A percentile compares a stretch with the other conserved stretches of the same genome.
Conservation (phyloP, 2,797 vertebrate genomes). For the Channallabes apus region DNA sequence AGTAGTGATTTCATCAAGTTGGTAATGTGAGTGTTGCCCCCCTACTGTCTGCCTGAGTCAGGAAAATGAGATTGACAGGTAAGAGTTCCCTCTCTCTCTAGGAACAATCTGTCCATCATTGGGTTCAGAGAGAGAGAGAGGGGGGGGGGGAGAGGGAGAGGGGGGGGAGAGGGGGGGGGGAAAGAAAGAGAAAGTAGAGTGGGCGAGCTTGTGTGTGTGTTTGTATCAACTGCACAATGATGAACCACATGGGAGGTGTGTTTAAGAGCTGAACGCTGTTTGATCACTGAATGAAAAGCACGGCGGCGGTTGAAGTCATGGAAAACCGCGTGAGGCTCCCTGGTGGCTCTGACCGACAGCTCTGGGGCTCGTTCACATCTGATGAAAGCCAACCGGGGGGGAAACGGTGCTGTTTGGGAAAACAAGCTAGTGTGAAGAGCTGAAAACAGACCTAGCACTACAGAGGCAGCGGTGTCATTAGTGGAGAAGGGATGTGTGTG, state of each 20-base stretch:
- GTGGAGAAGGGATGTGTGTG: background rate
- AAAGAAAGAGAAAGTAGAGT: background rate
- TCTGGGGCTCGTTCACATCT: conserved; percentile 47
- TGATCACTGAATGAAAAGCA: conserved; percentile 33
- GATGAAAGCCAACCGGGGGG: conserved; percentile 48
- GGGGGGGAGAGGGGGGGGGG: no score
- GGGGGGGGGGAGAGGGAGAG: background rate
- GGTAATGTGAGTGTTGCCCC: conserved; percentile 36
- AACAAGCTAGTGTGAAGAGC: conserved; percentile 19
- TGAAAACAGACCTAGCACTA: conserved; percentile 14
- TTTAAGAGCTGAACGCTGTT: conserved; percentile 14
- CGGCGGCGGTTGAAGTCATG: conserved; percentile 54
- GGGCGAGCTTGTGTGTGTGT: background rate
- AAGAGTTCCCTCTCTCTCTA: background rate
- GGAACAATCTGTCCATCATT: background rate
- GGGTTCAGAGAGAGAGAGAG: background rate
- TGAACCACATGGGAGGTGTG: conserved; percentile 31
- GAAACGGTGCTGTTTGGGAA: conserved; percentile 11
- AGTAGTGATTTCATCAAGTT: conserved; percentile 34
- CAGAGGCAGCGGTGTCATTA: conserved; percentile 6
- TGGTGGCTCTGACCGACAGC: conserved; percentile 49
- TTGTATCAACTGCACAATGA: conserved; percentile 14
- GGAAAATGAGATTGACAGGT: conserved; percentile 20
- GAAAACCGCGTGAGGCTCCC: conserved; percentile 51
- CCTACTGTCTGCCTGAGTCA: conserved; percentile 16